Percentiles rank a stretch among this genome's conserved stretches.
phyloP scores from a whole-genome alignment of 2,797 vertebrate genomes.

The Coreius guichenoti region DNA sequence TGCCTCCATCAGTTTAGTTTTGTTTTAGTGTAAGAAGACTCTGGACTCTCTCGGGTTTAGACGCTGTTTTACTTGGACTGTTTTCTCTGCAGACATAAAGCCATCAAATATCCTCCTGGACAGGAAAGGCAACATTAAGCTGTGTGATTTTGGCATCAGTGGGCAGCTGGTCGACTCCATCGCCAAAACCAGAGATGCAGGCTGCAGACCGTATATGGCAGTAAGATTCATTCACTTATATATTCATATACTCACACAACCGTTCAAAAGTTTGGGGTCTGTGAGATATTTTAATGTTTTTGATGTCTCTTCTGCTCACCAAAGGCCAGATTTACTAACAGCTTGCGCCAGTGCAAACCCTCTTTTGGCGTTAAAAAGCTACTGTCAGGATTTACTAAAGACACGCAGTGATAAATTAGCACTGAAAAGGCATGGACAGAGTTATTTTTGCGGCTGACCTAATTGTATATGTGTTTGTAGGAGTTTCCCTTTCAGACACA shows the following conservation, averaged over 20 bases:
- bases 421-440: too few relatives aligned
- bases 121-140: constrained; percentile 97
- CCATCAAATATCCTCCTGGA: constrained; percentile 99
- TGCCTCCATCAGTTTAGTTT: neutral
- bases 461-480: too few relatives aligned
- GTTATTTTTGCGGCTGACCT: too few relatives aligned
- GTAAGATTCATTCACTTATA: constrained; percentile 75
- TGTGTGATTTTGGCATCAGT: constrained; percentile 98
- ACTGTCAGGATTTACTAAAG: too few relatives aligned
- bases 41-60: neutral
- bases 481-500: too few relatives aligned
- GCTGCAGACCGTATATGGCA: constrained; percentile 97
- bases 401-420: too few relatives aligned
- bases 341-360: too few relatives aligned
- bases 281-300: neutral
- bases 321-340: too few relatives aligned
- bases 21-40: neutral
- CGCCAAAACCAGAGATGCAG: constrained; percentile 95
- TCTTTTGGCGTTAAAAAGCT: too few relatives aligned
- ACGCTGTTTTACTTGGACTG: neutral
- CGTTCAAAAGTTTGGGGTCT: neutral
- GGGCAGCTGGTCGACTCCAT: constrained; percentile 98
- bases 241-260: neutral
- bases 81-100: constrained; percentile 90
- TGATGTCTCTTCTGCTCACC: neutral